These are phyloP conservation scores for Rhinella marina DNA, from an alignment of 2,797 vertebrate species.

Conservation along the genomic window DNA sequence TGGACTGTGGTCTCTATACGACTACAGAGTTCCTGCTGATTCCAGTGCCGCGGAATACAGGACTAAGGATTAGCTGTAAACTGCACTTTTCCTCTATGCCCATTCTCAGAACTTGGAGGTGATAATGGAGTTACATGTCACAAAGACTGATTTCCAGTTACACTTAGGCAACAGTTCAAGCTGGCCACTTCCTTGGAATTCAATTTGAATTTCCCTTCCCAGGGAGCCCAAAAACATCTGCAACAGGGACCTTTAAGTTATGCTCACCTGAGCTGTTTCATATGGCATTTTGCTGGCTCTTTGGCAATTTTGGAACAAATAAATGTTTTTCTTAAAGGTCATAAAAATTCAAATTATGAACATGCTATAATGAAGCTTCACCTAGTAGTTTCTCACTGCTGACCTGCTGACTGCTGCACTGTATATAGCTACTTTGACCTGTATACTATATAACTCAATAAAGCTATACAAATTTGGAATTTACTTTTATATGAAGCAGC, in stretches of 20 bases:
- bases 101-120: background rate
- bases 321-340: no score
- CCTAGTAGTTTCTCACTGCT: background rate
- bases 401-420: background rate
- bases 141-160: background rate
- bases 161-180: background rate
- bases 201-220: no score
- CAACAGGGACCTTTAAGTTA: background rate
- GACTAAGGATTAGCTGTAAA: background rate
- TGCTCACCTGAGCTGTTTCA: no score
- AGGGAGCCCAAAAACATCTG: background rate
- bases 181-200: background rate
- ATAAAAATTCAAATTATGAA: background rate
- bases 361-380: background rate
- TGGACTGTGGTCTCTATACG: background rate
- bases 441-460: no score
- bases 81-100: background rate
- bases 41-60: background rate
- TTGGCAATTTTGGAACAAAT: no score
- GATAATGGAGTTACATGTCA: background rate
- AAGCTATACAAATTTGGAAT: background rate
- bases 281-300: no score
- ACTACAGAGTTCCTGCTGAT: background rate
- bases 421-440: background rate
- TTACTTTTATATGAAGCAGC: background rate